Evolutionary conservation across 2,113 vertebrate species (phyloP).

Genomic region (Nasalis larvatus): DNA sequence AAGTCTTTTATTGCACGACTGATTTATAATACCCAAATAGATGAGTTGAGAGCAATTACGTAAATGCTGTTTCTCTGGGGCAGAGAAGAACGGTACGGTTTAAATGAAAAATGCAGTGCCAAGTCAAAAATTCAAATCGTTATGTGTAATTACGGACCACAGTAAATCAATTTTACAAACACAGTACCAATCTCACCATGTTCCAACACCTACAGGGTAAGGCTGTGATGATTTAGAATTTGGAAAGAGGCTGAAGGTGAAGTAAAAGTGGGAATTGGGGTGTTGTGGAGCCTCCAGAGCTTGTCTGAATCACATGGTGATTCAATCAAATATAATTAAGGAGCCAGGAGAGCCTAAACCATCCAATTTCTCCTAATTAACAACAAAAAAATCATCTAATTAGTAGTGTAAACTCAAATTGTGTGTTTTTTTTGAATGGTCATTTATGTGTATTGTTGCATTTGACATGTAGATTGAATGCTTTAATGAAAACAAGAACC

Average conservation of each 20-base stretch:
- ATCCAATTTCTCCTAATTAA: conserved; percentile 71
- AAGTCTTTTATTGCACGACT: conserved; percentile 55
- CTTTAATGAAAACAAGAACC: conserved; percentile 73
- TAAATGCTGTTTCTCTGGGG: conserved; percentile 43
- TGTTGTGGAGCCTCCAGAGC: neutral
- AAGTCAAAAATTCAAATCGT: conserved; percentile 66
- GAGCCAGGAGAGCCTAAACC: conserved; percentile 62
- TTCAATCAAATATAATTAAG: conserved; percentile 66
- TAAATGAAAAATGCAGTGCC: conserved; percentile 63
- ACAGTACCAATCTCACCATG: neutral
- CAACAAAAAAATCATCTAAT: conserved; percentile 53
- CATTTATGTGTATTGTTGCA: conserved; percentile 70
- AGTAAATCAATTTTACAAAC: conserved; percentile 63
- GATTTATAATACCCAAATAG: conserved; percentile 68
- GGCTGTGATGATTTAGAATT: neutral
- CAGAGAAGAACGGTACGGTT: conserved; percentile 9
- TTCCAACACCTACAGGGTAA: conserved; percentile 4
- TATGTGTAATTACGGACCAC: conserved; percentile 62
- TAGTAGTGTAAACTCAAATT: conserved; percentile 59
- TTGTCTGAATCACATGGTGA: conserved; percentile 28
- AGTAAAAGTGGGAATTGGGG: neutral
- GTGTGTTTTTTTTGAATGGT: conserved; percentile 43
- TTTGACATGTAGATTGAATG: conserved; percentile 68
- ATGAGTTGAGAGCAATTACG: conserved; percentile 50
- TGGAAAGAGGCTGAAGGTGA: conserved; percentile 16